Evolutionary conservation across 2,888 invertebrate species (phyloP).

Genomic region (Diogma glabrata): DNA sequence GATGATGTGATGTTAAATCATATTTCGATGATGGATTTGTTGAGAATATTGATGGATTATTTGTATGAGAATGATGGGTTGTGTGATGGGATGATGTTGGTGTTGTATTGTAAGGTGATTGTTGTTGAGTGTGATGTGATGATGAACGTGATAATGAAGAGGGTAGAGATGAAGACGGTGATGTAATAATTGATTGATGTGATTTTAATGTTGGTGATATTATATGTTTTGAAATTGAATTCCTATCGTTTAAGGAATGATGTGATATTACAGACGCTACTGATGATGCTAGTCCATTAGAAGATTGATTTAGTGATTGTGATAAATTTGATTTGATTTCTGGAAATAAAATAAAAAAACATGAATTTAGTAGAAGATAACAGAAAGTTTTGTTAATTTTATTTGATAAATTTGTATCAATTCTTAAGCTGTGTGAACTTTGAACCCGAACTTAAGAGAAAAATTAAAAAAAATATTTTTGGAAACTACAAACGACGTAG

Average conservation of each 20-base stretch:
- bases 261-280: not conserved
- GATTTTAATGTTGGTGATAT: conserved; percentile 7
- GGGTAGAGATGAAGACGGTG: not conserved
- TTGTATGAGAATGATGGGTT: conserved; percentile 15
- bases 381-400: not conserved
- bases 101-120: conserved; percentile 13
- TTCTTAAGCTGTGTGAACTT: too few species aligned
- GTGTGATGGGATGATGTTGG: conserved; percentile 18
- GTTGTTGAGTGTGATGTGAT: conserved; percentile 4
- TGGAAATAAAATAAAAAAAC: conserved; percentile 17
- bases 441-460: too few species aligned
- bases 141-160: not conserved
- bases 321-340: conserved; percentile 31
- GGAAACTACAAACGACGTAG: too few species aligned
- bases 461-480: too few species aligned
- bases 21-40: not conserved
- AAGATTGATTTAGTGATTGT: conserved; percentile 13
- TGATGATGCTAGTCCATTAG: not conserved
- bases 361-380: too few species aligned
- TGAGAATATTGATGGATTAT: conserved; percentile 2
- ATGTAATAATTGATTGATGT: conserved; percentile 4
- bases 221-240: conserved; percentile 10
- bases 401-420: too few species aligned
- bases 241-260: conserved; percentile 9
- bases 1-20: not conserved